Evolutionary conservation across 2,113 vertebrate genomes (phyloP).

Genomic region (Tragelaphus imberbis): DNA sequence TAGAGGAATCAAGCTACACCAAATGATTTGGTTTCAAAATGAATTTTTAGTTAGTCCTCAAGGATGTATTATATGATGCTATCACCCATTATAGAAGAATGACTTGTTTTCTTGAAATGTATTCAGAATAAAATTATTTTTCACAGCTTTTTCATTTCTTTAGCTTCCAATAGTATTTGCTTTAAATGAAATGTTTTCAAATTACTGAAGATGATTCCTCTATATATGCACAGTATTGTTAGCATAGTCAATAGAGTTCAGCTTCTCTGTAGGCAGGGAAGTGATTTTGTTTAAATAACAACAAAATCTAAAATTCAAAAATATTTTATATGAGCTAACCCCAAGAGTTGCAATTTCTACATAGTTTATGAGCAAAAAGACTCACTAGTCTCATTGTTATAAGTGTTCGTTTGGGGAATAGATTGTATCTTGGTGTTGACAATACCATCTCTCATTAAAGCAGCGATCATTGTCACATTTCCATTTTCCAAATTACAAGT

Average conservation of each 20-base stretch:
- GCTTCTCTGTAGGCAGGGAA: not conserved
- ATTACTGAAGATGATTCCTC: not conserved
- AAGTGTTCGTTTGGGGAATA: not conserved
- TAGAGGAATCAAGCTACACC: not conserved
- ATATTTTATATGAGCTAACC: not conserved
- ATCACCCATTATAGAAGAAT: not conserved
- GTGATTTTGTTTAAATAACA: conserved; percentile 10
- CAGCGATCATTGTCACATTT: not conserved
- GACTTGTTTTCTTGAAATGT: not conserved
- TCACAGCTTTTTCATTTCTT: not conserved
- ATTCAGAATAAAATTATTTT: not conserved
- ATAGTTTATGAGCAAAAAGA: not conserved
- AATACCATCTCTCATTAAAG: not conserved
- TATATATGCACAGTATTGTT: not conserved
- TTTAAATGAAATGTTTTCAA: conserved; percentile 47
- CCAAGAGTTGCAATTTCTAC: not conserved
- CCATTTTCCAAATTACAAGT: conserved; percentile 1
- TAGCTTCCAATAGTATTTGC: not conserved
- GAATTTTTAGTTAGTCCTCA: not conserved
- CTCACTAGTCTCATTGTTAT: not conserved
- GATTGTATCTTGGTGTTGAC: not conserved
- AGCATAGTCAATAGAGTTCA: not conserved
- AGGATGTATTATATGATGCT: not conserved
- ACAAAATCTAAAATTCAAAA: not conserved
- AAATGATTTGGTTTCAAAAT: conserved; percentile 1